Percentiles rank a stretch among this genome's conserved stretches.
Conservation (phyloP, 1,140 invertebrate genomes). For the Platorchestia sp. region DNA sequence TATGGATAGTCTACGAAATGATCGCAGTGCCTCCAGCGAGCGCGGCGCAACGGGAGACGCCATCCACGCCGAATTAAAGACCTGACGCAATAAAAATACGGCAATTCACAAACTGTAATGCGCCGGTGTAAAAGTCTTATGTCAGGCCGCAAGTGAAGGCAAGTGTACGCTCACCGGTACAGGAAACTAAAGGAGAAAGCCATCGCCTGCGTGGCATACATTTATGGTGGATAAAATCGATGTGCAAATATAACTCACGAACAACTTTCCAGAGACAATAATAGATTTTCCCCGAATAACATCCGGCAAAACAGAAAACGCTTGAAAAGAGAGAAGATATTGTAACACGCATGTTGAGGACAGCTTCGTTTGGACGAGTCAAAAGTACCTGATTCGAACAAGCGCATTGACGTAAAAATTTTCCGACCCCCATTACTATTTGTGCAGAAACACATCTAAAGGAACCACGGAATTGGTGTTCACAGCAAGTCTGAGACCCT, state of each 20-base stretch:
- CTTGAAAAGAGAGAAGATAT: not conserved
- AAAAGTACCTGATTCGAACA: not conserved
- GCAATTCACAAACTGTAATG: not conserved
- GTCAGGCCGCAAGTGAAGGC: not conserved
- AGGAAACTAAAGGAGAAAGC: not conserved
- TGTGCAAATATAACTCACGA: not conserved
- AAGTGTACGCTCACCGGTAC: not conserved
- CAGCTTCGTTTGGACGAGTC: not conserved
- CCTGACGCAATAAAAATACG: not conserved
- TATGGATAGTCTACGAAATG: slow-evolving; percentile 42
- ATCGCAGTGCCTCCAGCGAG: not conserved
- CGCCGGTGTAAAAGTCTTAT: not conserved
- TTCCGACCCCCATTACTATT: not conserved
- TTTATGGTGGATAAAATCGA: not conserved
- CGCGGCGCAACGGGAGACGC: not conserved
- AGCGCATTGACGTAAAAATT: not conserved
- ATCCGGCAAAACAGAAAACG: not conserved
- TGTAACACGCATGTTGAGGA: not conserved
- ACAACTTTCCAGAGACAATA: not conserved
- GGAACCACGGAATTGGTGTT: too few relatives aligned
- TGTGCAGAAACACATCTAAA: too few relatives aligned
- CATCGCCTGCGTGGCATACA: not conserved
- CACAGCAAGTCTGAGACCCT: too few relatives aligned
- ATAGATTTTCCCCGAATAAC: not conserved
- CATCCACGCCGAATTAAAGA: not conserved